These are phyloP conservation scores for Sardinella longiceps DNA, from an alignment of 2,797 vertebrate genomes.

Conservation along the genomic window DNA sequence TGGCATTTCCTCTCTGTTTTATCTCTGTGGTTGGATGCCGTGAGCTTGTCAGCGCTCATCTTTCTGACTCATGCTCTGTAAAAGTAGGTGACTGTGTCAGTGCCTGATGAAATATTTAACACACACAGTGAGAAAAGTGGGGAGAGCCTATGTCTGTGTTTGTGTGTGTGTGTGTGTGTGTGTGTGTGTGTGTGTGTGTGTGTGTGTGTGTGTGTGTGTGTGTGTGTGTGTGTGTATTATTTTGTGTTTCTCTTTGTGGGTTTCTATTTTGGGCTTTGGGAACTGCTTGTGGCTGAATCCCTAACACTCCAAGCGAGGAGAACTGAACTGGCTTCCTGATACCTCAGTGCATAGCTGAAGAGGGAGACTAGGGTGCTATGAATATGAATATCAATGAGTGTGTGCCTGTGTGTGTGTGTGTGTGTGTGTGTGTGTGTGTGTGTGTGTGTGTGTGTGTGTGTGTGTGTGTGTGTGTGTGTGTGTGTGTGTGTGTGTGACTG, in stretches of 20 bases:
- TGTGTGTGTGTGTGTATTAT: neutral
- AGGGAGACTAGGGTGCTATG: too few relatives aligned
- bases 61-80: conserved; percentile 36
- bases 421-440: too few relatives aligned
- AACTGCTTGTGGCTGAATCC: neutral
- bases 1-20: neutral
- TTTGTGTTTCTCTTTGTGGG: neutral
- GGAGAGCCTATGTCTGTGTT: neutral
- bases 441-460: too few relatives aligned
- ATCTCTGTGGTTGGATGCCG: neutral
- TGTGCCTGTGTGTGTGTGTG: too few relatives aligned
- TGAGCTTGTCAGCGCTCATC: conserved; percentile 13
- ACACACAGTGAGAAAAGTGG: neutral
- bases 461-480: too few relatives aligned
- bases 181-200: neutral
- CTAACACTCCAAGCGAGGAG: neutral
- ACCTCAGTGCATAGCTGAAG: too few relatives aligned
- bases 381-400: too few relatives aligned
- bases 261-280: neutral
- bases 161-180: neutral
- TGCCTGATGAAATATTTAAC: conserved; percentile 42
- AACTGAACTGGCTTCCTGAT: too few relatives aligned
- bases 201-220: neutral
- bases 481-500: conserved; percentile 4
- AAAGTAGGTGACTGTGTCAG: conserved; percentile 50